Evolutionary conservation across 37 sponge, comb jelly and placozoan genomes (phyloP).

Genomic region (Haliclona indistincta): DNA sequence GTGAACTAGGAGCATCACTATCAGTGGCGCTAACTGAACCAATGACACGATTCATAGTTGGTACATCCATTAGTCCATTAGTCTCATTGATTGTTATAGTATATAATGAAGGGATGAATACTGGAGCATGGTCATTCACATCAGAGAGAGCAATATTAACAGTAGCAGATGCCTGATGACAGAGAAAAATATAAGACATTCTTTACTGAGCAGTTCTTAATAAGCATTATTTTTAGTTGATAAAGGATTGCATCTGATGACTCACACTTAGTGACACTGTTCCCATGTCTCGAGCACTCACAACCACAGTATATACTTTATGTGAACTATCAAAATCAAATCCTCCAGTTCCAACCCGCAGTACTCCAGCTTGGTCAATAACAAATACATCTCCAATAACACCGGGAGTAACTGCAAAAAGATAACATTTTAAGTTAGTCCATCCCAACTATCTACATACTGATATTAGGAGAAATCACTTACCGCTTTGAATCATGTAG

Average conservation of each 20-base stretch:
- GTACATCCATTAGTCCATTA: background rate
- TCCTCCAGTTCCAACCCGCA: background rate
- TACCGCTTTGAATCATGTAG: conserved; percentile 27
- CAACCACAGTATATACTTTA: background rate
- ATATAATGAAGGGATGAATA: background rate
- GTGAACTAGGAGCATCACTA: conserved; percentile 15
- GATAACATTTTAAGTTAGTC: too few relatives aligned
- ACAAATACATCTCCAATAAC: background rate
- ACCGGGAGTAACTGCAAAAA: conserved; percentile 2
- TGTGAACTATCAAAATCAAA: conserved; percentile 1
- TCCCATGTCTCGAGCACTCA: background rate
- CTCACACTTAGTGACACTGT: conserved; percentile 4
- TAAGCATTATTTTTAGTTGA: too few relatives aligned
- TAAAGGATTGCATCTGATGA: too few relatives aligned
- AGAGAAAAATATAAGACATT: background rate
- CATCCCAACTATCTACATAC: background rate
- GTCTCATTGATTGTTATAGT: conserved; percentile 10
- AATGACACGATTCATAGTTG: conserved; percentile 15
- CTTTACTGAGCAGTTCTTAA: too few relatives aligned
- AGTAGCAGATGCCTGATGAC: conserved; percentile 18
- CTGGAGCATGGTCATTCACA: conserved; percentile 54
- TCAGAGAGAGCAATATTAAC: conserved; percentile 29
- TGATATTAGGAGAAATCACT: background rate
- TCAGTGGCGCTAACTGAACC: conserved; percentile 15
- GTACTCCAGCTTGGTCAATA: background rate